Percentiles rank a stretch among this genome's conserved stretches.
phyloP scores from a whole-genome alignment of 2,797 vertebrate genomes.

The Orientallactaga sibirica region DNA sequence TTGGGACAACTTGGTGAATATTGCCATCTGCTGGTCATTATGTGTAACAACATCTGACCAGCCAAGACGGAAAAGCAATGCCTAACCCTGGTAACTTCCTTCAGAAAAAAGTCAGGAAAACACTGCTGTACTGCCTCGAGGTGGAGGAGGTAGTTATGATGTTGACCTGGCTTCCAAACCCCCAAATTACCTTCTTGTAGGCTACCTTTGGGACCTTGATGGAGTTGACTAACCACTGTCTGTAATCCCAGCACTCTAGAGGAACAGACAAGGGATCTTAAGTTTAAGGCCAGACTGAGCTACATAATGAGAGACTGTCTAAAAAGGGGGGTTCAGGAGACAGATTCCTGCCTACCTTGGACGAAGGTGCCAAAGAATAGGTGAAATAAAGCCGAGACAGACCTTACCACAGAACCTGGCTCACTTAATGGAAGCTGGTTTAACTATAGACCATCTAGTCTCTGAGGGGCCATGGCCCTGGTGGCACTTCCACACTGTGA shows the following conservation, averaged over 20 bases:
- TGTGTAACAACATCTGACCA: background rate
- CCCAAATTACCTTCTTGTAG: background rate
- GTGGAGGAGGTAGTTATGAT: background rate
- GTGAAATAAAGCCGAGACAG: background rate
- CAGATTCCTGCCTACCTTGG: background rate
- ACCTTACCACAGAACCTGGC: background rate
- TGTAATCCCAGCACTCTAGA: background rate
- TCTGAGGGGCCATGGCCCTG: background rate
- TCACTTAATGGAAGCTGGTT: background rate
- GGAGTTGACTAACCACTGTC: background rate
- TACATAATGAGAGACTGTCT: background rate
- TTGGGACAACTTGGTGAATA: constrained; percentile 35
- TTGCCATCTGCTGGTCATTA: constrained; percentile 75
- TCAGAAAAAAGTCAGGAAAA: background rate
- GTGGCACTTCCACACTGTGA: background rate
- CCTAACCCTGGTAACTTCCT: no score
- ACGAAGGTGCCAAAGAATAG: background rate
- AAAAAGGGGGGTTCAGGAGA: background rate
- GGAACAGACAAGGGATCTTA: background rate
- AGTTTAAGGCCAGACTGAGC: background rate
- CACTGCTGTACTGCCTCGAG: background rate
- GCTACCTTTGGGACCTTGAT: background rate
- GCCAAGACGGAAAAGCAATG: background rate
- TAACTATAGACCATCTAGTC: background rate
- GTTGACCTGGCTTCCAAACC: background rate